These are phyloP conservation scores for Botia almorhae DNA, from an alignment of 2,797 vertebrate species.

Conservation along the genomic window DNA sequence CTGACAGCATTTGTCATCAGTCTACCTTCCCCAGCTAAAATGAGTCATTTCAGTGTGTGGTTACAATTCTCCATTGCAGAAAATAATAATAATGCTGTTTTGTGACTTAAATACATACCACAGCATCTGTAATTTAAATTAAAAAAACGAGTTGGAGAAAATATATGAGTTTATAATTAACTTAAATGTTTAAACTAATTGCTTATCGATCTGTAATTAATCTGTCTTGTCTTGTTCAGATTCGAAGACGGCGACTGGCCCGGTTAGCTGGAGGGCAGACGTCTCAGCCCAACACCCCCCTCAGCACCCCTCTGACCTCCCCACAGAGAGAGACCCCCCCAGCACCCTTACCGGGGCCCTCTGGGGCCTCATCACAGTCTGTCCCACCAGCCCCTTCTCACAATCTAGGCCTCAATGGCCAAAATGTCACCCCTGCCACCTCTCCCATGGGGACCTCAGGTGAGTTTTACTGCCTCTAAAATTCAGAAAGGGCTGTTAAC, in stretches of 20 bases:
- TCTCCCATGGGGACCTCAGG: constrained; percentile 96
- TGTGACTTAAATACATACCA: no score
- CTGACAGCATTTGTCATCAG: constrained; percentile 23
- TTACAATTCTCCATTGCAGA: no score
- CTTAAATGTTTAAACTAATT: neutral
- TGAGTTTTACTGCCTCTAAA: constrained; percentile 63
- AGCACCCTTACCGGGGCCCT: constrained; percentile 87
- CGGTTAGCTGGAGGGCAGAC: constrained; percentile 93
- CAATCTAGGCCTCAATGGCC: constrained; percentile 88
- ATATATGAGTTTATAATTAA: no score
- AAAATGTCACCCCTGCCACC: constrained; percentile 95
- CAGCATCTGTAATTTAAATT: no score
- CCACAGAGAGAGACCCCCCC: constrained; percentile 97
- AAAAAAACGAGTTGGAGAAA: no score
- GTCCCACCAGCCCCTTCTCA: constrained; percentile 87
- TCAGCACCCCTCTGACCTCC: constrained; percentile 93
- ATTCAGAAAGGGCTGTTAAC: no score
- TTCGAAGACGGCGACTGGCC: constrained; percentile 93
- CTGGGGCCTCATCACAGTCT: constrained; percentile 80
- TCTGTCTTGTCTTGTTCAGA: constrained; percentile 73
- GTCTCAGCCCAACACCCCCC: constrained; percentile 94
- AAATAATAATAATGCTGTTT: no score
- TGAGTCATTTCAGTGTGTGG: no score
- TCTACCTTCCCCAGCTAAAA: constrained; percentile 19
- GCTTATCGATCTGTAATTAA: constrained; percentile 13